Percentiles rank a stretch among this genome's conserved stretches.
phyloP scores from a whole-genome alignment of 2,113 vertebrate genomes.

The Epinephelus moara region DNA sequence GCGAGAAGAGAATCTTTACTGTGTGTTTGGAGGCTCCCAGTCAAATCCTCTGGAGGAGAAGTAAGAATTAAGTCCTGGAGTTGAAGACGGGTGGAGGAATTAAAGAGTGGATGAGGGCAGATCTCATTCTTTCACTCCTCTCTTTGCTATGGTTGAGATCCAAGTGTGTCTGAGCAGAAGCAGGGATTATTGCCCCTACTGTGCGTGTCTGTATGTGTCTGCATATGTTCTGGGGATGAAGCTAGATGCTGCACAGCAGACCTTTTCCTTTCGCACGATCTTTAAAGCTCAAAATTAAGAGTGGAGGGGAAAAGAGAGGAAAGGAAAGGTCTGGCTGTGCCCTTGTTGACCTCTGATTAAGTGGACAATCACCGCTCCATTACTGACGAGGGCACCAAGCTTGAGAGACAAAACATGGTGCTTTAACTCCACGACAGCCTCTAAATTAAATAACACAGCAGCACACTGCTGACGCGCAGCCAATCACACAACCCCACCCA shows the following conservation, averaged over 20 bases:
- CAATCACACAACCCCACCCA: constrained; percentile 57
- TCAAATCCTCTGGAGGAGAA: constrained; percentile 64
- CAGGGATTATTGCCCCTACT: constrained; percentile 67
- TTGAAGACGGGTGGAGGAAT: constrained; percentile 68
- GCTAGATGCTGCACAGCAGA: constrained; percentile 33
- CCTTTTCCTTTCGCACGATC: constrained; percentile 18
- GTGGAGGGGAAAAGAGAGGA: neutral
- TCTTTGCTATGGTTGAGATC: constrained; percentile 62
- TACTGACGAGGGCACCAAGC: constrained; percentile 53
- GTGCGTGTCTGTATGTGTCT: constrained; percentile 47
- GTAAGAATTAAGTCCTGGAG: constrained; percentile 63
- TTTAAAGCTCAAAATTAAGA: constrained; percentile 21
- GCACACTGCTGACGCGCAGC: constrained; percentile 52
- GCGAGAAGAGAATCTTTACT: constrained; percentile 70
- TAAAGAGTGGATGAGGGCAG: constrained; percentile 71
- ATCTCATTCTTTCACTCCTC: constrained; percentile 64
- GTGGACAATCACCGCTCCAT: constrained; percentile 59
- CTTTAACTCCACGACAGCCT: constrained; percentile 49
- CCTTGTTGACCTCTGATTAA: constrained; percentile 62
- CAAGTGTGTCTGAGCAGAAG: constrained; percentile 63
- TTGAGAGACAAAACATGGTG: constrained; percentile 56
- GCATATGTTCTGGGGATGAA: constrained; percentile 55
- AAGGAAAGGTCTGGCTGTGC: neutral
- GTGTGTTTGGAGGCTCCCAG: constrained; percentile 62
- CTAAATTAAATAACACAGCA: constrained; percentile 53